phyloP scores from a whole-genome alignment of 1,140 invertebrate genomes.

The Papilio dardanus region DNA sequence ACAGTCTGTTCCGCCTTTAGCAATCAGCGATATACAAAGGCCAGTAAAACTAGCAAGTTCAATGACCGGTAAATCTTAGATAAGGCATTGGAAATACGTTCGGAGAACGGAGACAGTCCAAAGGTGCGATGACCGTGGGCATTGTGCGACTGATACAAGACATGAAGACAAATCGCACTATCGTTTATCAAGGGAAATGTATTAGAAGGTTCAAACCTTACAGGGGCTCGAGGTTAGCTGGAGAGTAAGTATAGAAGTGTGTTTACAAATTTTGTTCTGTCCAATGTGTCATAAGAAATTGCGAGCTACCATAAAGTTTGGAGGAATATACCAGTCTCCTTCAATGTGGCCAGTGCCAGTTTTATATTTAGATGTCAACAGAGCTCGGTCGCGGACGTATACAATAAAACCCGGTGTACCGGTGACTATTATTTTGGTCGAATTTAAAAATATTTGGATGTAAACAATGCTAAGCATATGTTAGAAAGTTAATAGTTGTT shows the following conservation, averaged over 20 bases:
- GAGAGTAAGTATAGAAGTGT: no score
- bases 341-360: constrained; percentile 43
- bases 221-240: not conserved
- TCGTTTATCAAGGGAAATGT: constrained; percentile 47
- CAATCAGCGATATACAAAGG: not conserved
- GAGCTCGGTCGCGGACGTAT: constrained; percentile 47
- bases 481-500: no score
- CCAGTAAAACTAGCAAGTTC: constrained; percentile 19
- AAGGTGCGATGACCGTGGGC: constrained; percentile 21
- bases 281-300: not conserved
- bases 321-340: constrained; percentile 36
- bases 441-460: not conserved
- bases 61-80: constrained; percentile 17
- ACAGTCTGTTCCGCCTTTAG: constrained; percentile 19
- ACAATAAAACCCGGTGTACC: constrained; percentile 5
- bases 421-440: not conserved
- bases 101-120: not conserved
- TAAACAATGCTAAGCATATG: no score
- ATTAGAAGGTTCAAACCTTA: not conserved
- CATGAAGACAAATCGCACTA: constrained; percentile 55
- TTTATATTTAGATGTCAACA: constrained; percentile 63
- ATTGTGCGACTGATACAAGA: constrained; percentile 46
- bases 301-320: not conserved
- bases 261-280: no score
- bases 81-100: constrained; percentile 25